A percentile compares a stretch with the other conserved stretches of the same genome.
Conservation (phyloP, 2,797 vertebrate genomes). For the Anabacerthia variegaticeps region DNA sequence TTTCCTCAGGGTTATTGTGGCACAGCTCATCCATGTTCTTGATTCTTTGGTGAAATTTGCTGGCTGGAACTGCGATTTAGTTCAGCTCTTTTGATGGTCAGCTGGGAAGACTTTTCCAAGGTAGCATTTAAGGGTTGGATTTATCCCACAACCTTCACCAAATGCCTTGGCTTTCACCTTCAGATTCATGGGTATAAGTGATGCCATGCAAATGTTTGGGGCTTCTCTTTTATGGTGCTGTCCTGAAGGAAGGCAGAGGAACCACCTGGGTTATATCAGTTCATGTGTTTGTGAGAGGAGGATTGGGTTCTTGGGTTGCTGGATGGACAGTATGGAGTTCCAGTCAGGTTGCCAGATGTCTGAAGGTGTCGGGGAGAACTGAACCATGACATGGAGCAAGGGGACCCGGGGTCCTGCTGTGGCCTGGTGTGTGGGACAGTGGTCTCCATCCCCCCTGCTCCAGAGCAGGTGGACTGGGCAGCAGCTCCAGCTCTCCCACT, state of each 20-base stretch:
- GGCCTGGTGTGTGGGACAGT: rapidly evolving
- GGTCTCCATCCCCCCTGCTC: neutral
- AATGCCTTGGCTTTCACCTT: neutral
- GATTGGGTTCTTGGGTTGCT: neutral
- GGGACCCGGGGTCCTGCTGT: neutral
- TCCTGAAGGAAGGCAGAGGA: neutral
- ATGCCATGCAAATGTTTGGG: neutral
- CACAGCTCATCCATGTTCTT: neutral
- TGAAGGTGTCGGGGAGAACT: neutral
- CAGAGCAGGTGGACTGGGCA: conserved; percentile 13
- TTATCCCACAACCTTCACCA: neutral
- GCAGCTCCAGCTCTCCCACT: neutral
- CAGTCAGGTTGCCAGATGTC: neutral
- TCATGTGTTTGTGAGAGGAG: neutral
- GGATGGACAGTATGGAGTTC: neutral
- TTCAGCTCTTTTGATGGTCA: conserved; percentile 13
- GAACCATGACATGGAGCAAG: neutral
- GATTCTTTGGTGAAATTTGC: neutral
- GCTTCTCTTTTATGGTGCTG: neutral
- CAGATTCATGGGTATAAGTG: rapidly evolving
- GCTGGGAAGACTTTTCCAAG: neutral
- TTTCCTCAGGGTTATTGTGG: neutral
- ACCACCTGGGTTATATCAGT: neutral
- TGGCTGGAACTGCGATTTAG: neutral
- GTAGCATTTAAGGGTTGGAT: neutral